These are phyloP conservation scores for Apistogramma diplotaenia DNA, from an alignment of 2,113 vertebrate genomes.

Conservation along the genomic window DNA sequence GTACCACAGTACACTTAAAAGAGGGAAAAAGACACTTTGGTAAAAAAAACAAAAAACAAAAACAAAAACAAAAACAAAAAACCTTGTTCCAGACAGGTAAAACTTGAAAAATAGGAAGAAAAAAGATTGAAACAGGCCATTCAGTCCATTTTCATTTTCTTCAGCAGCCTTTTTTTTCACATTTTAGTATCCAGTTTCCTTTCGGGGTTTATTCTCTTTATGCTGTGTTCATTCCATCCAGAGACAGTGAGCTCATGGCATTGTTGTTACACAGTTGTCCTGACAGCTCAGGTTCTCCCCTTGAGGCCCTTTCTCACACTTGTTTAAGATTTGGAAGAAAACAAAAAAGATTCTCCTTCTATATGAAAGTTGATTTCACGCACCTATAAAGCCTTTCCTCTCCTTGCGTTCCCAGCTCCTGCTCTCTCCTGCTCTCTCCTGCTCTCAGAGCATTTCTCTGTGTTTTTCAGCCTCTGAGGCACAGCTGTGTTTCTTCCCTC, in stretches of 20 bases:
- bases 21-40: not conserved
- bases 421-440: constrained; percentile 39
- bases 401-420: not conserved
- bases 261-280: constrained; percentile 46
- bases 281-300: constrained; percentile 31
- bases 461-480: constrained; percentile 42
- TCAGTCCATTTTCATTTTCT: constrained; percentile 3
- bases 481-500: constrained; percentile 59
- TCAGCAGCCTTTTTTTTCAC: constrained; percentile 23
- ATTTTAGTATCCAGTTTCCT: constrained; percentile 40
- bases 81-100: not conserved
- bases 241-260: constrained; percentile 45
- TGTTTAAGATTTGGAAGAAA: not conserved
- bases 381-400: not conserved
- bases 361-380: not conserved
- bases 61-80: not conserved
- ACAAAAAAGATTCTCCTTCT: not conserved
- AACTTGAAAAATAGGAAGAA: not conserved
- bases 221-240: constrained; percentile 47
- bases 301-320: not conserved
- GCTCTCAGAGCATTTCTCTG: constrained; percentile 23
- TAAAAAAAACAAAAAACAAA: not conserved
- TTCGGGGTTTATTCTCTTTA: constrained; percentile 9
- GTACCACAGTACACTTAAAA: not conserved
- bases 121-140: not conserved